Evolutionary conservation across 2,797 vertebrate species (phyloP).

Genomic region (Chelon labrosus): DNA sequence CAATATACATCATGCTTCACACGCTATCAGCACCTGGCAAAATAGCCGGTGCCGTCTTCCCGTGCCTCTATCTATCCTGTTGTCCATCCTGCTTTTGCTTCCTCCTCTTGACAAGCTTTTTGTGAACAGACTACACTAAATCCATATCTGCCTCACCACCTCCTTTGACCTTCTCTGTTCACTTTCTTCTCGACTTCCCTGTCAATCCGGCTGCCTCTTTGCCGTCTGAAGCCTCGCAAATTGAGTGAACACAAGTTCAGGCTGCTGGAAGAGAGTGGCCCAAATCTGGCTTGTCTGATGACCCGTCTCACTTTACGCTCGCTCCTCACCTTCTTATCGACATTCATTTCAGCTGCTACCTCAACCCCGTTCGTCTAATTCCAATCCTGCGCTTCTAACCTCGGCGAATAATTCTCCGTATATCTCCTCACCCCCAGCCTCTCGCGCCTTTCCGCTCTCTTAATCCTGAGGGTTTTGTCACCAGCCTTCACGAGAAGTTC

Average conservation of each 20-base stretch:
- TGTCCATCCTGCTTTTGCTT: constrained; percentile 43
- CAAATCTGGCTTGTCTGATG: constrained; percentile 65
- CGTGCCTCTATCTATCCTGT: constrained; percentile 14
- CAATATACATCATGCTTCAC: constrained; percentile 52
- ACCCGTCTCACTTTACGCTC: constrained; percentile 54
- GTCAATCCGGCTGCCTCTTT: constrained; percentile 58
- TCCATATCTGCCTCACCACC: constrained; percentile 53
- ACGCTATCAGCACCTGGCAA: constrained; percentile 48
- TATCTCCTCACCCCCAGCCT: constrained; percentile 29
- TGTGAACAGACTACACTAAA: constrained; percentile 59
- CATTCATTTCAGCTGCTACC: constrained; percentile 60
- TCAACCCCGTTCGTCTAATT: constrained; percentile 51
- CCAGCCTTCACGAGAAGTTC: constrained; percentile 33
- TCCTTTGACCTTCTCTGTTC: constrained; percentile 64
- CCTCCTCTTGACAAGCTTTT: constrained; percentile 51
- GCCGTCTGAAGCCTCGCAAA: constrained; percentile 66
- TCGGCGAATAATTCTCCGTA: constrained; percentile 48
- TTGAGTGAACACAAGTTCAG: constrained; percentile 61
- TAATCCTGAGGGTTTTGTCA: constrained; percentile 37
- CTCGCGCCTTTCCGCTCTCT: constrained; percentile 18
- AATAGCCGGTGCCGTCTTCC: constrained; percentile 46
- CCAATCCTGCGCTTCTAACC: constrained; percentile 42
- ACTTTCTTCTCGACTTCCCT: constrained; percentile 47
- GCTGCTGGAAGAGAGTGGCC: constrained; percentile 55
- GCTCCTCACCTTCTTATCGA: constrained; percentile 54